Percentiles rank a stretch among this genome's conserved stretches.
Conservation (phyloP, 2,888 invertebrate genomes). For the Argyresthia goedartella region DNA sequence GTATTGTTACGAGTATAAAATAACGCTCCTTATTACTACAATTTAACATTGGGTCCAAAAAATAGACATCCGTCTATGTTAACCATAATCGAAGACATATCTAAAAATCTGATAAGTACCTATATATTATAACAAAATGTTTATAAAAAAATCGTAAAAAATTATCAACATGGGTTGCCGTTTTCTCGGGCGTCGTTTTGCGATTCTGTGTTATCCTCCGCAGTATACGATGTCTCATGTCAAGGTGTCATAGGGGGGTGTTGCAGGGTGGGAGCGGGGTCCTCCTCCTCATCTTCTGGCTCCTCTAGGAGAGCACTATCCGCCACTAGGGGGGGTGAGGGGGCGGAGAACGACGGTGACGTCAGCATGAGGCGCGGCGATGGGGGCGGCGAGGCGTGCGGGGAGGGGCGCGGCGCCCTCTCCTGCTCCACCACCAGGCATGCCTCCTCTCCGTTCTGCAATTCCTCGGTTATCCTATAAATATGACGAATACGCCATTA, state of each 20-base stretch:
- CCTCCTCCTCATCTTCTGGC: background rate
- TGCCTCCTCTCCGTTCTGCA: conserved; percentile 34
- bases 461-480: conserved; percentile 19
- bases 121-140: conserved; percentile 13
- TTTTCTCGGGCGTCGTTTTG: conserved; percentile 9
- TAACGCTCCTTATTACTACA: background rate
- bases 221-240: background rate
- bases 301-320: background rate
- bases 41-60: conserved; percentile 41
- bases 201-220: background rate
- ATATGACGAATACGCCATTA: too few relatives aligned
- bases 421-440: conserved; percentile 34
- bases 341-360: conserved; percentile 3
- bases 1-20: too few relatives aligned
- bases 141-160: conserved; percentile 39
- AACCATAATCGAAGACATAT: conserved; percentile 28
- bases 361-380: conserved; percentile 24
- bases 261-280: background rate
- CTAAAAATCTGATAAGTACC: conserved; percentile 37
- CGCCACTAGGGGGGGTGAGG: conserved; percentile 10
- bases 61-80: conserved; percentile 37
- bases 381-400: conserved; percentile 28
- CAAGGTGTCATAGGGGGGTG: background rate
- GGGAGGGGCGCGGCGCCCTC: conserved; percentile 40
- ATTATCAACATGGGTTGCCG: conserved; percentile 24